Evolutionary conservation across 2,113 vertebrate species (phyloP), one percentile per base, ranked within the genome.

Genomic region (Nothobranchius furzeri): DNA sequence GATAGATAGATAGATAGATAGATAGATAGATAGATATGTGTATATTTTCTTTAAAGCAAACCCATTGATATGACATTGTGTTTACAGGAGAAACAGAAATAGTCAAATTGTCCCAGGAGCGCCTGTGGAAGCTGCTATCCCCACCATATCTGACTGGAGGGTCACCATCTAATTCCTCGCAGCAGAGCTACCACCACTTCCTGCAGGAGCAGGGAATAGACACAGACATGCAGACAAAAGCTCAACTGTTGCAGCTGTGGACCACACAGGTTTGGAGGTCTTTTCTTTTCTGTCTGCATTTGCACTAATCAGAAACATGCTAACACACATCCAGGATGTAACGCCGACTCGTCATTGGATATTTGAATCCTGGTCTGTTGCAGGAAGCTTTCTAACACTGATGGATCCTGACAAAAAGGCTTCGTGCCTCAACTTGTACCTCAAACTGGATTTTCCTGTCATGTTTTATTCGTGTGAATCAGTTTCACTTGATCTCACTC

Each of bases 181-280:
- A 95, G 61, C 83, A 90, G 74, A 91, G 79, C 30, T 96, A 95
- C 82, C 64, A 79, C 40, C 45, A 48, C 47, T 88, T 93, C 61
- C 87, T 92, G 51, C 73, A 90, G 62, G 67, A 92, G 15, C 67
- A 89, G 12, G 93, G 91, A 0, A 76, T 89, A 0, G 85, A 91
- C 3, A 74, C 65, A 43, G 91, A 94, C 45, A 94, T 93, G 88
- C 89, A 92, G 72, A 85, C 77, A 0, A 92, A 88, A 75, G 93
- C 93, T 0, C 75, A 94, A 78, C 76, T 95, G 36, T 69, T 95
- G 43, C 95, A 95, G 70, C 93, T 97, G 10, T 96, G 95, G 94
- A 93, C 92, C 67, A 90, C 94, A n/a, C 92, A 93, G 93, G 95
- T 94, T 30, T 69, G 78, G 79, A 58, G 8, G 36, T 49, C 0